Conservation (phyloP, 2,888 invertebrate genomes). For the Pseudeuparius sepicola region DNA sequence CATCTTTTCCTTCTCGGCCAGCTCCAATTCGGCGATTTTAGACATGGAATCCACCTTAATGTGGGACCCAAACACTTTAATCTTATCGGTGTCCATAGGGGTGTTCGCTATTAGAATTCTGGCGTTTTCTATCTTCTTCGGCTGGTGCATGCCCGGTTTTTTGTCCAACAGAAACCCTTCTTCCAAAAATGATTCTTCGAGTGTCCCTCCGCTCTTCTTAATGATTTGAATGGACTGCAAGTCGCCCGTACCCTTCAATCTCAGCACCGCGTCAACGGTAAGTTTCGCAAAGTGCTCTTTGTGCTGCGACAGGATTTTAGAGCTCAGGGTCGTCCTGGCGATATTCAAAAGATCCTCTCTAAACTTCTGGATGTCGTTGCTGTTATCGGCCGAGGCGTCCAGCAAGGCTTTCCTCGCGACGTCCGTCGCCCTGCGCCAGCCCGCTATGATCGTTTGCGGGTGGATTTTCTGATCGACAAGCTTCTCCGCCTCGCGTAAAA, state of each 20-base stretch:
- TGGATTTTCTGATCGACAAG: conserved; percentile 90
- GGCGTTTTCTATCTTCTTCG: conserved; percentile 89
- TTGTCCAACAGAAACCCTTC: conserved; percentile 92
- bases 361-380: conserved; percentile 66
- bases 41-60: conserved; percentile 88
- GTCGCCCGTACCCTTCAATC: conserved; percentile 92
- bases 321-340: conserved; percentile 93
- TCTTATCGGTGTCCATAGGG: conserved; percentile 99
- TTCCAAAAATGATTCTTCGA: conserved; percentile 94
- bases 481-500: conserved; percentile 91
- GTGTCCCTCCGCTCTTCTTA: conserved; percentile 88
- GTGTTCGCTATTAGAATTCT: conserved; percentile 97
- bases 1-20: conserved; percentile 99
- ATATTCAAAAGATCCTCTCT: conserved; percentile 89
- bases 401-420: conserved; percentile 77
- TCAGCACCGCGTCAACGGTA: conserved; percentile 89
- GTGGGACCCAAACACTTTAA: conserved; percentile 95
- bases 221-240: conserved; percentile 90
- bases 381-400: conserved; percentile 72
- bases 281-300: conserved; percentile 93
- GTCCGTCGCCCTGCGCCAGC: conserved; percentile 84
- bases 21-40: conserved; percentile 93
- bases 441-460: conserved; percentile 94
- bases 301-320: conserved; percentile 95
- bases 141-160: conserved; percentile 95